Evolutionary conservation across 35 echinoderm and acorn worm genomes (phyloP), one percentile per base, ranked within the genome.

Genomic region (Strongylocentrotus purpuratus): DNA sequence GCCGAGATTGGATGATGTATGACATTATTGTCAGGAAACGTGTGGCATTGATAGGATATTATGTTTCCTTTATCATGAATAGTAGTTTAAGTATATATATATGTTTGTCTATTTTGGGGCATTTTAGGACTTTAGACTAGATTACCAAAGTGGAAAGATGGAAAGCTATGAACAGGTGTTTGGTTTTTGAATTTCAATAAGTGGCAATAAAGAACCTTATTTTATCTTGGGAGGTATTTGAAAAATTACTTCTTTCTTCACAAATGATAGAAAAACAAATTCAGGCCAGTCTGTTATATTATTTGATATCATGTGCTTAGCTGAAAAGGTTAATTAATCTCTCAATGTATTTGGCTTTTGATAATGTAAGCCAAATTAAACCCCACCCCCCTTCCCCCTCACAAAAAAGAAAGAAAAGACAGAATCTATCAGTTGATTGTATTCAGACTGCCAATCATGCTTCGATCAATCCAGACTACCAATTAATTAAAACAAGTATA

Each of bases 11-110:
- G 65, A n/a, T 78, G 65, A 78, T 78, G 65, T 78, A 78, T 78
- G 65, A 78, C 65, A 28, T 78, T 78, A 78, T 78, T 78, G 65
- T 78, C 65, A 78, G 65, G 65, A 78, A 78, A 78, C n/a, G n/a
- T 28, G 25, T 78, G 22, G 65, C 65, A 78, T 78, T 78, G 65
- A 78, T 78, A 78, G 65, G 65, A 78, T 78, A 78, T 78, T 78
- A 78, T 78, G 22, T 78, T 78, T 78, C 65, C 65, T 78, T 5
- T n/a, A 78, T 78, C 25, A 78, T 5, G 65, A 8, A 78, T 78
- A 78, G 65, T 8, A 7, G 22, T 78, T 78, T n/a, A 78, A 28
- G 28, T 78, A 28, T 28, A 5, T 59, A 78, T 78, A n/a, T 28
- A 4, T 78, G 22, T n/a, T 18, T 78, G 65, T 78, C 7, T 78